phyloP scores from a whole-genome alignment of 2,888 invertebrate genomes.

The Boloria euphrosyne region DNA sequence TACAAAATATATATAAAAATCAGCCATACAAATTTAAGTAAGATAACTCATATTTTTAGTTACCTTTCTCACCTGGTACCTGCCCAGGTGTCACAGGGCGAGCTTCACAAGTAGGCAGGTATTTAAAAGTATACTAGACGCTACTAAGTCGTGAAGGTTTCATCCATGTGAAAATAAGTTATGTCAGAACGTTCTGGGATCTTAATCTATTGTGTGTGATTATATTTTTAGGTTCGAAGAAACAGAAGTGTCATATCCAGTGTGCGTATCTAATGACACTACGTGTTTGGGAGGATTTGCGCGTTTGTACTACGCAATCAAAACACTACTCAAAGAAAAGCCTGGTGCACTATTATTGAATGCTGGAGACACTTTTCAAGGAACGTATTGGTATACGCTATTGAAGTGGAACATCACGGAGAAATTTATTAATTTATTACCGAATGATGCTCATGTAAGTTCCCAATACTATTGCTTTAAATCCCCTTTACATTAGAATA shows the following conservation, averaged over 20 bases:
- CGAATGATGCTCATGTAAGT: slow-evolving; percentile 89
- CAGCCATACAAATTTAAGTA: too few relatives aligned
- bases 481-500: not conserved
- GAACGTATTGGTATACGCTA: slow-evolving; percentile 90
- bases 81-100: too few relatives aligned
- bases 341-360: slow-evolving; percentile 86
- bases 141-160: too few relatives aligned
- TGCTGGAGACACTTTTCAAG: slow-evolving; percentile 92
- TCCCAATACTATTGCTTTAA: not conserved
- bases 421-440: slow-evolving; percentile 87
- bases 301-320: slow-evolving; percentile 83
- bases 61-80: too few relatives aligned
- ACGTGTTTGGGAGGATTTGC: slow-evolving; percentile 87
- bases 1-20: too few relatives aligned
- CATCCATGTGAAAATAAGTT: too few relatives aligned
- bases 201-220: too few relatives aligned
- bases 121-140: too few relatives aligned
- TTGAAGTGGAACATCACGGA: slow-evolving; percentile 88
- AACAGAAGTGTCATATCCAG: slow-evolving; percentile 77
- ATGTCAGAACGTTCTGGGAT: too few relatives aligned
- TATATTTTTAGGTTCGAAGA: slow-evolving; percentile 81
- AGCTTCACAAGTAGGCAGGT: too few relatives aligned
- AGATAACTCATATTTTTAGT: too few relatives aligned
- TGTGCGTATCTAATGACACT: slow-evolving; percentile 75
- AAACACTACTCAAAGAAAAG: slow-evolving; percentile 67